phyloP scores from a whole-genome alignment of 2,797 vertebrate genomes.

The Semotilus atromaculatus region DNA sequence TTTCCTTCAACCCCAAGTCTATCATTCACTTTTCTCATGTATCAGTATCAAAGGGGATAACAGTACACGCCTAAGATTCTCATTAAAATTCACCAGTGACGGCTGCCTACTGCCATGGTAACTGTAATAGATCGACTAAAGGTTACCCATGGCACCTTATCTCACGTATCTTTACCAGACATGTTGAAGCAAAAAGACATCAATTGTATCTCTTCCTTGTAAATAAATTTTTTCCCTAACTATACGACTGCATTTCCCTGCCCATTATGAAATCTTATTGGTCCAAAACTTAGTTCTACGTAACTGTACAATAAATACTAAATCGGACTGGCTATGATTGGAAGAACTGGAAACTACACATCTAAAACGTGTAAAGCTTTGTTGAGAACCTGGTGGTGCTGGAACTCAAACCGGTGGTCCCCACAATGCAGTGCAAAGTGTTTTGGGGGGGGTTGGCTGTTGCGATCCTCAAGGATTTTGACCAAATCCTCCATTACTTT shows the following conservation, averaged over 20 bases:
- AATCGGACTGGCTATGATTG: background rate
- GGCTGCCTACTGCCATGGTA: background rate
- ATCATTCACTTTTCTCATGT: constrained; percentile 2
- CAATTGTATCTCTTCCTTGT: background rate
- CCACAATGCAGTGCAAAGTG: background rate
- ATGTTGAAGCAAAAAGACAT: background rate
- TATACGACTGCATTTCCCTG: background rate
- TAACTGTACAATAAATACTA: background rate
- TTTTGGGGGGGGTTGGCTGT: background rate
- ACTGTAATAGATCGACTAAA: background rate
- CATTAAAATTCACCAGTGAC: background rate
- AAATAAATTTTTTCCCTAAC: background rate
- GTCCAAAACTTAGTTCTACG: too few species aligned
- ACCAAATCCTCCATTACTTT: constrained; percentile 23
- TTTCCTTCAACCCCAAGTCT: background rate
- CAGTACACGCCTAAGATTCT: background rate
- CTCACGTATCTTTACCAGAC: background rate
- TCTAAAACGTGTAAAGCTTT: background rate
- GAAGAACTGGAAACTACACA: background rate
- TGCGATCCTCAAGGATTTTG: constrained; percentile 11
- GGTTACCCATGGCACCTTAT: background rate
- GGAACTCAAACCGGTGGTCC: background rate
- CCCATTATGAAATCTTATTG: background rate
- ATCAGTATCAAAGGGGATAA: constrained; percentile 5
- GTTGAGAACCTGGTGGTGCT: background rate